Conservation (phyloP, 2,888 invertebrate species). For the Clunio marinus region DNA sequence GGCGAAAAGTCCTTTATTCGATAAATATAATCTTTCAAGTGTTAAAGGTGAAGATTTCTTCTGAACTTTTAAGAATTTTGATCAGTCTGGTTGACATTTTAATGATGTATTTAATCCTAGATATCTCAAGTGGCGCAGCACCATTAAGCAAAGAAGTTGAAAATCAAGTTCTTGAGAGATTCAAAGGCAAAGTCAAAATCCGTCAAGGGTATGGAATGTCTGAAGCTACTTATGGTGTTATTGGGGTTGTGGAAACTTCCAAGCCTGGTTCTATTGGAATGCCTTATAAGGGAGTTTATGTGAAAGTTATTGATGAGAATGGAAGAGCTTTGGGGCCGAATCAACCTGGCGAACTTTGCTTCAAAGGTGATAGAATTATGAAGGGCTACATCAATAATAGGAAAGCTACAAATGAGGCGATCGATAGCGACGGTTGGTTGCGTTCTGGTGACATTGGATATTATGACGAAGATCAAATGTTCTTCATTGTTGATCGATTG, state of each 20-base stretch:
- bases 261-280: background rate
- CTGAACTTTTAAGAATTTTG: no score
- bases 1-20: constrained; percentile 66
- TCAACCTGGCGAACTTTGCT: constrained; percentile 69
- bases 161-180: constrained; percentile 45
- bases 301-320: constrained; percentile 47
- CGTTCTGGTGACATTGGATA: constrained; percentile 71
- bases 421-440: constrained; percentile 60
- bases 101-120: no score
- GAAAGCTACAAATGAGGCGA: constrained; percentile 55
- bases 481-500: constrained; percentile 69
- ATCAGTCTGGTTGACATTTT: no score
- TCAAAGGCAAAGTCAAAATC: constrained; percentile 53
- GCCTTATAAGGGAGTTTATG: background rate
- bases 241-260: background rate
- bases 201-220: constrained; percentile 70
- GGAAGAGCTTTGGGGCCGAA: constrained; percentile 57
- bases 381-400: constrained; percentile 69
- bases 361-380: constrained; percentile 69
- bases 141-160: constrained; percentile 65
- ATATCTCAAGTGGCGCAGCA: constrained; percentile 69
- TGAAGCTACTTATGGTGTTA: constrained; percentile 60
- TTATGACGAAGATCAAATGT: constrained; percentile 64
- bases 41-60: no score
- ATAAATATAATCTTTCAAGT: constrained; percentile 63